Evolutionary conservation across 2,888 invertebrate genomes (phyloP).

Genomic region (Diaperis boleti): DNA sequence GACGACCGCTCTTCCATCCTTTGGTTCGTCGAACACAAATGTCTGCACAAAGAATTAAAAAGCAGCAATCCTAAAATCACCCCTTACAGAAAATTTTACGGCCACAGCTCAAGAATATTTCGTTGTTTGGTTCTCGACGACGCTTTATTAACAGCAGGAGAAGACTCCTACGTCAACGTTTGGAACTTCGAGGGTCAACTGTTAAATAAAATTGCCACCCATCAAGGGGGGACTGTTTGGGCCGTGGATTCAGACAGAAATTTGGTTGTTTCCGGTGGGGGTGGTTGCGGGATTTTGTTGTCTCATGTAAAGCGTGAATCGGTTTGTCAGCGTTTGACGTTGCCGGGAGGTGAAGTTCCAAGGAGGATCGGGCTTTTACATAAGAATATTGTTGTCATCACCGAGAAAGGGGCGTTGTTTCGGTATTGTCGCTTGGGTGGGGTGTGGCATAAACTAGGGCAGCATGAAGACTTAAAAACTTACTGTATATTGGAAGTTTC

Average conservation of each 20-base stretch:
- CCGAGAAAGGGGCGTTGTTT: conserved; percentile 67
- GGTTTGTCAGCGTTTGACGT: conserved; percentile 52
- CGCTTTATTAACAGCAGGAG: conserved; percentile 77
- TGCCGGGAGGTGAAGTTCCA: conserved; percentile 59
- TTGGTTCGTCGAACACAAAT: conserved; percentile 70
- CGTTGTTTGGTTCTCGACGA: conserved; percentile 73
- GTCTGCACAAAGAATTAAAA: conserved; percentile 45
- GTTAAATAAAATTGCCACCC: conserved; percentile 73
- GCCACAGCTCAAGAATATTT: conserved; percentile 89
- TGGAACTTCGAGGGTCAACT: conserved; percentile 76
- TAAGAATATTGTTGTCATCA: conserved; percentile 68
- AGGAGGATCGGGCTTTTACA: conserved; percentile 70
- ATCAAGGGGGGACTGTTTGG: conserved; percentile 85
- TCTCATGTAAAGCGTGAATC: conserved; percentile 67
- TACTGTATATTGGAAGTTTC: conserved; percentile 75
- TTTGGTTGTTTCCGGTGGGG: conserved; percentile 77
- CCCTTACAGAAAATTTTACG: conserved; percentile 76
- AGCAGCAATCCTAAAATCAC: conserved; percentile 49
- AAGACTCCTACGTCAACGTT: conserved; percentile 80
- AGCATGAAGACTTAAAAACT: conserved; percentile 68
- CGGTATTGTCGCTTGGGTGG: conserved; percentile 57
- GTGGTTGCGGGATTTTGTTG: conserved; percentile 77
- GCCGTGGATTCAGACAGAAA: conserved; percentile 71
- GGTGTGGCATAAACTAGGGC: conserved; percentile 62
- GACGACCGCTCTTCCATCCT: conserved; percentile 89